Evolutionary conservation across 2,888 invertebrate species (phyloP).

Genomic region (Brachyptera putata): DNA sequence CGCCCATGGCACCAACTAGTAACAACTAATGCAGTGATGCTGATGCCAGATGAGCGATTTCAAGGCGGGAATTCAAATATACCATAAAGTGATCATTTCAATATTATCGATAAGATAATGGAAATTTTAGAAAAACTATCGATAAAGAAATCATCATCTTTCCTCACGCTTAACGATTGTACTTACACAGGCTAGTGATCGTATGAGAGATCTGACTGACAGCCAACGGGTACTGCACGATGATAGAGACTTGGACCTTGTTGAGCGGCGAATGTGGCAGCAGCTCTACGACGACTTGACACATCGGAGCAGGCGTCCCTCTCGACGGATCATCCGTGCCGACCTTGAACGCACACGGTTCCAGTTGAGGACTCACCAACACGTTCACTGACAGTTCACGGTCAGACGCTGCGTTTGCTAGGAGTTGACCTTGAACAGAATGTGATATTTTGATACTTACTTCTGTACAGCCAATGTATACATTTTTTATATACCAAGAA

Average conservation of each 20-base stretch:
- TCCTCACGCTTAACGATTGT: conserved; percentile 35
- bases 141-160: not conserved
- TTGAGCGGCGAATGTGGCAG: conserved; percentile 57
- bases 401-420: conserved; percentile 48
- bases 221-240: conserved; percentile 54
- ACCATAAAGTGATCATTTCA: too few relatives aligned
- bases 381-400: conserved; percentile 51
- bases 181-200: conserved; percentile 40
- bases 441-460: too few relatives aligned
- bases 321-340: conserved; percentile 36
- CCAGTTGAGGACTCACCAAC: conserved; percentile 43
- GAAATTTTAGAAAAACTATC: too few relatives aligned
- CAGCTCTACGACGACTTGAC: conserved; percentile 56
- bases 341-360: conserved; percentile 40
- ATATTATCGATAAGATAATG: too few relatives aligned
- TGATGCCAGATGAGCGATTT: not conserved
- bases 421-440: conserved; percentile 40
- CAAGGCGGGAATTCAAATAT: too few relatives aligned
- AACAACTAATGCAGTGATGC: too few relatives aligned
- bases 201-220: conserved; percentile 43
- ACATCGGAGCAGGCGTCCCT: conserved; percentile 48
- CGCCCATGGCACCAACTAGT: too few relatives aligned
- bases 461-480: too few relatives aligned
- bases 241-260: conserved; percentile 63
- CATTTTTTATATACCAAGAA: not conserved